Conservation (phyloP, 2,113 vertebrate species). For the Ovis canadensis region DNA sequence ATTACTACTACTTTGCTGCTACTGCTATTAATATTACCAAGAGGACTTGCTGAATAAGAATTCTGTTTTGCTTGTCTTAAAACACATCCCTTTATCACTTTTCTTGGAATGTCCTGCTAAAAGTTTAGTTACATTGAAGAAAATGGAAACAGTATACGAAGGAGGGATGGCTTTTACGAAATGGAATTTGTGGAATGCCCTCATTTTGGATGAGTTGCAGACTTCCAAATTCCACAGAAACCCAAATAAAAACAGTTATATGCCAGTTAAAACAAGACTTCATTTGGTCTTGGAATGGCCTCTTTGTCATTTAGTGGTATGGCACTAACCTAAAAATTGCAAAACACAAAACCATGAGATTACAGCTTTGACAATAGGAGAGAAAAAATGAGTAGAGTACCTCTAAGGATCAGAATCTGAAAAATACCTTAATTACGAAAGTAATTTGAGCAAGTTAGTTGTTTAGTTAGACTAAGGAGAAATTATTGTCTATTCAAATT, state of each 20-base stretch:
- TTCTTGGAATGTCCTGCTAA: conserved; percentile 61
- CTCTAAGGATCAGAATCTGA: conserved; percentile 40
- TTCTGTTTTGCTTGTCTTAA: conserved; percentile 50
- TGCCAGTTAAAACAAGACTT: conserved; percentile 53
- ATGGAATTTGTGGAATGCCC: conserved; percentile 75
- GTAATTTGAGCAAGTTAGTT: conserved; percentile 24
- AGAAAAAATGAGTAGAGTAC: conserved; percentile 37
- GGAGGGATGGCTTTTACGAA: conserved; percentile 59
- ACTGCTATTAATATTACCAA: neutral
- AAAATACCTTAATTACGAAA: conserved; percentile 41
- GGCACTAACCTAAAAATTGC: conserved; percentile 44
- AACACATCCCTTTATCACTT: conserved; percentile 56
- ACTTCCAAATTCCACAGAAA: conserved; percentile 69
- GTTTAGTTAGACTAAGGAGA: conserved; percentile 48
- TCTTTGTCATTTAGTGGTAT: conserved; percentile 7
- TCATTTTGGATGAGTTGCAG: conserved; percentile 69
- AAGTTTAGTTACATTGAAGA: conserved; percentile 62
- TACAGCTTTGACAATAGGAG: conserved; percentile 7
- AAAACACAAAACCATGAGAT: conserved; percentile 18
- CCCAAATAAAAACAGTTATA: conserved; percentile 48
- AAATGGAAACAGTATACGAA: conserved; percentile 63
- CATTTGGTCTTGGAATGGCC: conserved; percentile 33
- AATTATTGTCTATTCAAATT: conserved; percentile 36
- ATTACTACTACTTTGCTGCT: neutral
- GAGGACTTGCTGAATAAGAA: conserved; percentile 53